These are phyloP conservation scores for Listronotus oregonensis DNA, from an alignment of 1,140 invertebrate species.

Conservation along the genomic window DNA sequence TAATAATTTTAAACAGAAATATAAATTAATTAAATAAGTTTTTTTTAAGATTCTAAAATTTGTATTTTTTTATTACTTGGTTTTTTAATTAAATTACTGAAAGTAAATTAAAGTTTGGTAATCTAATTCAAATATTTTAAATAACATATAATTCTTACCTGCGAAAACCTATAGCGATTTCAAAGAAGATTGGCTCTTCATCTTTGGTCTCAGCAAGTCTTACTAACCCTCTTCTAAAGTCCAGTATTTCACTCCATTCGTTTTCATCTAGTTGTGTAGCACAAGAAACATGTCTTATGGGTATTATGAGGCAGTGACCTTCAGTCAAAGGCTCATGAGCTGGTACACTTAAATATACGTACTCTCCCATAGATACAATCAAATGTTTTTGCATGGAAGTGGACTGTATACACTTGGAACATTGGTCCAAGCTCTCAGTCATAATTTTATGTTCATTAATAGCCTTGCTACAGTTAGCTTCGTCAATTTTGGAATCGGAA, in stretches of 20 bases:
- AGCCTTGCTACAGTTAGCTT: slow-evolving; percentile 68
- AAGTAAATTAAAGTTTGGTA: no score
- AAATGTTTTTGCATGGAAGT: slow-evolving; percentile 82
- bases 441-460: slow-evolving; percentile 75
- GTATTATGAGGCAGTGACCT: slow-evolving; percentile 87
- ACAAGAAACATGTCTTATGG: slow-evolving; percentile 79
- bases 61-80: no score
- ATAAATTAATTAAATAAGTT: no score
- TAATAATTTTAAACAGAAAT: no score
- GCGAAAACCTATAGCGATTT: slow-evolving; percentile 69
- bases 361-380: slow-evolving; percentile 80
- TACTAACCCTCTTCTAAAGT: slow-evolving; percentile 75
- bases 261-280: slow-evolving; percentile 89
- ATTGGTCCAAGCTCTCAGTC: slow-evolving; percentile 75
- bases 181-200: slow-evolving; percentile 89
- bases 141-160: no score
- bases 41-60: no score
- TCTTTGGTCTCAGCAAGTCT: slow-evolving; percentile 76
- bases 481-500: slow-evolving; percentile 65
- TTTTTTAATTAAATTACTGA: no score
- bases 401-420: slow-evolving; percentile 82
- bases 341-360: slow-evolving; percentile 84
- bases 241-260: slow-evolving; percentile 85
- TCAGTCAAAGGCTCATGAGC: slow-evolving; percentile 76
- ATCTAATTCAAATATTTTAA: no score